These are phyloP conservation scores for Choloepus didactylus DNA, from an alignment of 2,797 vertebrate species.

Conservation along the genomic window DNA sequence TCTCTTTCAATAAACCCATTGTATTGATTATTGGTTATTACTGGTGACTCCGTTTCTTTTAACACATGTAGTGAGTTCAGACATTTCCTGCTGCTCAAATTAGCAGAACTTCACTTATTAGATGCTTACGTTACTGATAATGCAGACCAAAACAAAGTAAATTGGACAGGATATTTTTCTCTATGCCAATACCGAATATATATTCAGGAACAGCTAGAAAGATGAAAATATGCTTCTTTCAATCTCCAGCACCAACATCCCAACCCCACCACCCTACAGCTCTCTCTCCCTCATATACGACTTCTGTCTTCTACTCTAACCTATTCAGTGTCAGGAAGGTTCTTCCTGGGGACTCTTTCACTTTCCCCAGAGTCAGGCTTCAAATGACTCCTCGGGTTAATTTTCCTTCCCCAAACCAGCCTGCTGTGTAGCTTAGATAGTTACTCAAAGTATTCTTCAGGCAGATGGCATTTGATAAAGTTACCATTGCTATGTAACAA, in stretches of 20 bases:
- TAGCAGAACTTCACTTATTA: neutral
- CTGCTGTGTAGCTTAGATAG: neutral
- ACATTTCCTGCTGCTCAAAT: neutral
- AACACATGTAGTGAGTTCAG: too few species aligned
- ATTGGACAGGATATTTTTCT: neutral
- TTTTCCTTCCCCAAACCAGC: neutral
- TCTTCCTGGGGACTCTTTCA: neutral
- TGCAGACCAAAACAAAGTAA: neutral
- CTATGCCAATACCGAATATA: neutral
- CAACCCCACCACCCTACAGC: neutral
- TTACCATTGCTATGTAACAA: neutral
- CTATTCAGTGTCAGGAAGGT: neutral
- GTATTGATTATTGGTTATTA: too few species aligned
- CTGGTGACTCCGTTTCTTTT: too few species aligned
- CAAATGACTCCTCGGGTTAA: neutral
- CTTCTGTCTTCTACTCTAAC: neutral
- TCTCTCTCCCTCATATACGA: neutral
- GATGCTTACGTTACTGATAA: neutral
- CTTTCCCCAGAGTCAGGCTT: neutral
- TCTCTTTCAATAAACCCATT: too few species aligned
- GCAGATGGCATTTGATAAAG: slow-evolving; percentile 7
- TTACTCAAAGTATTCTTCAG: neutral
- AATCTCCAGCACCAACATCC: neutral
- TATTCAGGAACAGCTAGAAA: neutral
- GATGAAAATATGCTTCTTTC: neutral